phyloP scores from a whole-genome alignment of 2,888 invertebrate genomes.

The Carterocephalus palaemon region DNA sequence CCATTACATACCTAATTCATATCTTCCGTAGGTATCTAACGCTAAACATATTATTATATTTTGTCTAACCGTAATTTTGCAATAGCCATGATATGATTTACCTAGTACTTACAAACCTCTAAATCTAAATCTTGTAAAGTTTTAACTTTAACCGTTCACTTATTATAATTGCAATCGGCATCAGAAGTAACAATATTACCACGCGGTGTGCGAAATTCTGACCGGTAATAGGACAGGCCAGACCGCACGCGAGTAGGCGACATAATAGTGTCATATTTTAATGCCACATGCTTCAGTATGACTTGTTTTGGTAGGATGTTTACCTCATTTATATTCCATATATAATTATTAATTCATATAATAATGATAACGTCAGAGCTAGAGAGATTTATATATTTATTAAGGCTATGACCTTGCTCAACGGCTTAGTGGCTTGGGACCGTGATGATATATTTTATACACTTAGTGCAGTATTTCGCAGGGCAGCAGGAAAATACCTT shows the following conservation, averaged over 20 bases:
- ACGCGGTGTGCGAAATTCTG: slow-evolving; percentile 33
- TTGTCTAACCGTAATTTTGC: slow-evolving; percentile 4
- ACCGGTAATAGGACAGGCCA: slow-evolving; percentile 23
- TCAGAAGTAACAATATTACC: slow-evolving; percentile 36
- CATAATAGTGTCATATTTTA: not conserved
- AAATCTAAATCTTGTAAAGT: slow-evolving; percentile 19
- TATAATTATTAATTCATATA: too few species aligned
- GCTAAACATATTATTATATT: slow-evolving; percentile 6
- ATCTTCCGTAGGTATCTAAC: slow-evolving; percentile 6
- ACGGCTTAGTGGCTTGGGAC: not conserved
- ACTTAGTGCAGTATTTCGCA: too few species aligned
- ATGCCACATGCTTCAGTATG: too few species aligned
- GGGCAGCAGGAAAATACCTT: too few species aligned
- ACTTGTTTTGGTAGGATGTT: too few species aligned
- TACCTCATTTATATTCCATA: too few species aligned
- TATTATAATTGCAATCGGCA: slow-evolving; percentile 24
- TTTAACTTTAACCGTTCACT: slow-evolving; percentile 16
- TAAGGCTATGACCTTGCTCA: not conserved
- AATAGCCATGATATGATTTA: slow-evolving; percentile 7
- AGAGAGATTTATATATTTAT: not conserved
- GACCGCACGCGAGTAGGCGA: slow-evolving; percentile 5
- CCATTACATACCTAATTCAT: slow-evolving; percentile 1
- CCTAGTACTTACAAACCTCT: slow-evolving; percentile 17
- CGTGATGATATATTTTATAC: too few species aligned
- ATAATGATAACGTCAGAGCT: too few species aligned